Evolutionary conservation across 35 echinoderm and acorn worm species (phyloP).

Genomic region (Ophiothrix spiculata): DNA sequence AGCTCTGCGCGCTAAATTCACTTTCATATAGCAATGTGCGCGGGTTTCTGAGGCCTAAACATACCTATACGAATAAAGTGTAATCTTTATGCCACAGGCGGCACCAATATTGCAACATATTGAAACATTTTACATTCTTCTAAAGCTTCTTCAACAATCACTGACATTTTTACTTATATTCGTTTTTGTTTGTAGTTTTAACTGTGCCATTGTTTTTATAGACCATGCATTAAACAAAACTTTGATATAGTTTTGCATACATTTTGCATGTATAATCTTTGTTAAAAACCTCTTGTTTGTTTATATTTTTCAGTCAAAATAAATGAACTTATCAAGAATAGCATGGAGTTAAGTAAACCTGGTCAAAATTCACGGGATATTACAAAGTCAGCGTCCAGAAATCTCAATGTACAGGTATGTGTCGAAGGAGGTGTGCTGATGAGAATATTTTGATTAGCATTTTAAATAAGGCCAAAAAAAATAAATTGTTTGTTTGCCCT

Average conservation of each 20-base stretch:
- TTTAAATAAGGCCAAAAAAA: too few relatives aligned
- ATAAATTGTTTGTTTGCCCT: too few relatives aligned
- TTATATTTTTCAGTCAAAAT: constrained; percentile 53
- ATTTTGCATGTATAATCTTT: not conserved
- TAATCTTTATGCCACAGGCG: too few relatives aligned
- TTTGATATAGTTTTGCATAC: not conserved
- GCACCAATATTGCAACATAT: too few relatives aligned
- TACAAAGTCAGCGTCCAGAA: constrained; percentile 19
- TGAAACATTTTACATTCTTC: too few relatives aligned
- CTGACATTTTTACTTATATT: too few relatives aligned
- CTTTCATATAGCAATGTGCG: too few relatives aligned
- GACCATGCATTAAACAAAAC: not conserved
- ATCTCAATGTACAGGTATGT: constrained; percentile 63
- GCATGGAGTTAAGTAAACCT: constrained; percentile 31
- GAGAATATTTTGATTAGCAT: not conserved
- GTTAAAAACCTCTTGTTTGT: not conserved
- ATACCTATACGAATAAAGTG: too few relatives aligned
- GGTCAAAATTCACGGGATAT: constrained; percentile 7
- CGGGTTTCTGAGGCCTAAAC: too few relatives aligned
- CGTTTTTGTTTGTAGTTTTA: too few relatives aligned
- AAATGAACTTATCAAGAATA: constrained; percentile 39
- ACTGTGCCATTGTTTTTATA: not conserved
- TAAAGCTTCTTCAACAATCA: too few relatives aligned
- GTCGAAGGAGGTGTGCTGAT: not conserved
- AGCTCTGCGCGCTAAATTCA: too few relatives aligned